Conservation (phyloP, 1,140 invertebrate species). For the Drosophila paulistorum region DNA sequence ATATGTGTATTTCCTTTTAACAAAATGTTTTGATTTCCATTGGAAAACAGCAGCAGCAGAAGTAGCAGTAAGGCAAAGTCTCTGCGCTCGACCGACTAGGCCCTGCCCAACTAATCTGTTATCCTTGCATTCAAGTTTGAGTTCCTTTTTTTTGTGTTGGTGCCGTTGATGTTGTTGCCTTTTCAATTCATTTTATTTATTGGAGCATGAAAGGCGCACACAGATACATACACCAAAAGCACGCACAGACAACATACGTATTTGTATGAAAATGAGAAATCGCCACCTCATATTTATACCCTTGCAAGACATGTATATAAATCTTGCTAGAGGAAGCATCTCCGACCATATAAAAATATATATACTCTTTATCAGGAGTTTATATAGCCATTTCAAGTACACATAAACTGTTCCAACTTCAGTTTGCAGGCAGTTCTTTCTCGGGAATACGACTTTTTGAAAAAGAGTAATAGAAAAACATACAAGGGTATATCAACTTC, state of each 20-base stretch:
- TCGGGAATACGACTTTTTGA: no score
- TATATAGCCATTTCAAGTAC: no score
- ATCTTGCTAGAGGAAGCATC: no score
- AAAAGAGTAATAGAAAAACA: no score
- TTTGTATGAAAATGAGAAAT: slow-evolving; percentile 62
- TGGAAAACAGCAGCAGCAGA: slow-evolving; percentile 49
- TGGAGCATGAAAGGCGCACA: slow-evolving; percentile 75
- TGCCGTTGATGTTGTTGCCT: slow-evolving; percentile 31
- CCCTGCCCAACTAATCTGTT: slow-evolving; percentile 76
- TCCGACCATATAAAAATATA: no score
- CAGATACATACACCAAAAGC: slow-evolving; percentile 30
- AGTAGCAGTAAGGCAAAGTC: slow-evolving; percentile 15
- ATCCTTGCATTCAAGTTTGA: slow-evolving; percentile 46
- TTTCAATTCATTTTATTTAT: slow-evolving; percentile 82
- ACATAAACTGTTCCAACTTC: no score
- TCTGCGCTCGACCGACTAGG: slow-evolving; percentile 30
- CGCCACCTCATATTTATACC: slow-evolving; percentile 34
- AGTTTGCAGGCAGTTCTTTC: no score
- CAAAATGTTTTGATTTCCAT: slow-evolving; percentile 41
- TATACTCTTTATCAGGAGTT: no score
- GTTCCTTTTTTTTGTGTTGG: neutral
- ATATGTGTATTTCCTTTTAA: slow-evolving; percentile 41
- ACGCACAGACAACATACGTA: slow-evolving; percentile 34
- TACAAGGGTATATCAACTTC: no score
- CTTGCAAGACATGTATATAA: no score